Evolutionary conservation across 1,140 invertebrate genomes (phyloP).

Genomic region (Drosophila leontia): DNA sequence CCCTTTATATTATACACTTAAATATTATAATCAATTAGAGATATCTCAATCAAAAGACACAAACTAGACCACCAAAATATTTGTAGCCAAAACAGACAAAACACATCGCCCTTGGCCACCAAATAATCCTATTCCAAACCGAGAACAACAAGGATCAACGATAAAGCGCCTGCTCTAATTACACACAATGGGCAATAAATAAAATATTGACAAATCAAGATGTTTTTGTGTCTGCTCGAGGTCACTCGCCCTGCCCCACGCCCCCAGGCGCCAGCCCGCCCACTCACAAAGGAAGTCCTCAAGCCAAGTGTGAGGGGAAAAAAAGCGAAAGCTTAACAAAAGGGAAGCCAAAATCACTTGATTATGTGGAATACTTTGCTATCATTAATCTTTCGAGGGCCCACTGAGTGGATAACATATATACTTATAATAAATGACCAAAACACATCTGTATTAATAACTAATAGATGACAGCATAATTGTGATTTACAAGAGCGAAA

Average conservation of each 20-base stretch:
- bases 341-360: conserved; percentile 68
- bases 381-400: conserved; percentile 73
- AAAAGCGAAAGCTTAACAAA: conserved; percentile 54
- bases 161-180: conserved; percentile 71
- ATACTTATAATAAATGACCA: conserved; percentile 28
- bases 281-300: conserved; percentile 22
- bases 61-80: background rate
- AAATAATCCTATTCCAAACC: conserved; percentile 43
- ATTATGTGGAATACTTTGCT: conserved; percentile 59
- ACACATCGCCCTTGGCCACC: conserved; percentile 27
- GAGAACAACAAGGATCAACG: conserved; percentile 52
- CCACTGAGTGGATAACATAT: conserved; percentile 27
- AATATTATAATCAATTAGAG: background rate
- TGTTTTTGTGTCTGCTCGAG: conserved; percentile 65
- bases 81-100: conserved; percentile 9
- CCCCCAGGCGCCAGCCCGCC: conserved; percentile 13
- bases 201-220: conserved; percentile 82
- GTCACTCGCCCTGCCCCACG: conserved; percentile 25
- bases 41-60: conserved; percentile 4
- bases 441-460: conserved; percentile 62
- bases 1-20: background rate
- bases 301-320: conserved; percentile 2
- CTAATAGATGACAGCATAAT: conserved; percentile 69
- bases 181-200: conserved; percentile 77
- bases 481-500: conserved; percentile 63